Base-by-base conservation (phyloP, 2,888 invertebrate genomes). In the Drosophila recens region DNA sequence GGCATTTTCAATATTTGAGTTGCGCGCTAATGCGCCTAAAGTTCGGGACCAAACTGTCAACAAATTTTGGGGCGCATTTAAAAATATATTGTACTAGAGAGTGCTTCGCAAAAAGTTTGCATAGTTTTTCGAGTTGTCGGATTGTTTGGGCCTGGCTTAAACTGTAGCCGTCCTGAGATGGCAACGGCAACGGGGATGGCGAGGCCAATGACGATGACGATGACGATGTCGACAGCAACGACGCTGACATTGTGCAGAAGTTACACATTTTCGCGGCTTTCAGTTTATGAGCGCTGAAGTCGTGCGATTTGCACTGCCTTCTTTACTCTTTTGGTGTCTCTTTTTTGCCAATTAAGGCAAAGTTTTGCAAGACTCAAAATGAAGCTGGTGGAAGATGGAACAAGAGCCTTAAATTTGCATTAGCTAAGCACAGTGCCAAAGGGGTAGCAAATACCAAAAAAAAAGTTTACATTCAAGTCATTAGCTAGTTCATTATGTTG, bases 1-100 rank as follows among this genome's bases (percentile, higher is more conserved):
- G 67, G 72, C 51, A 57, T 72, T 80, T 89, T 86, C 89, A 84
- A 83, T 83, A 87, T 88, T 88, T 86, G 80, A 88, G 78, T 75
- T 68, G 61, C 52, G 59, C 67, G 66, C 82, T 87, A 87, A 82
- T 87, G 75, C 81, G 67, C 65, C 75, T 48, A 72, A 84, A 84
- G 84, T 80, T 84, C 65, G 65, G 54, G 45, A 71, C 75, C 73
- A 59, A 89, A 80, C 87, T 89, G 89, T 89, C 89, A 89, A 71
- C 84, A 75, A 80, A 80, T 85, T 70, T 70, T 52, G 15, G 54
- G 40, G 66, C 48, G 58, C 58, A 72, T 75, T 75, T 78, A 67
- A 77, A 53, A 46, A 33, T 33, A 54, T 72, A 83, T 71, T 71
- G 77, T 63, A 45, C 49, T 40, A 43, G 48, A 54, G 45, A 68